Conservation (phyloP, 2,888 invertebrate species). For the Ormyrus thymus region DNA sequence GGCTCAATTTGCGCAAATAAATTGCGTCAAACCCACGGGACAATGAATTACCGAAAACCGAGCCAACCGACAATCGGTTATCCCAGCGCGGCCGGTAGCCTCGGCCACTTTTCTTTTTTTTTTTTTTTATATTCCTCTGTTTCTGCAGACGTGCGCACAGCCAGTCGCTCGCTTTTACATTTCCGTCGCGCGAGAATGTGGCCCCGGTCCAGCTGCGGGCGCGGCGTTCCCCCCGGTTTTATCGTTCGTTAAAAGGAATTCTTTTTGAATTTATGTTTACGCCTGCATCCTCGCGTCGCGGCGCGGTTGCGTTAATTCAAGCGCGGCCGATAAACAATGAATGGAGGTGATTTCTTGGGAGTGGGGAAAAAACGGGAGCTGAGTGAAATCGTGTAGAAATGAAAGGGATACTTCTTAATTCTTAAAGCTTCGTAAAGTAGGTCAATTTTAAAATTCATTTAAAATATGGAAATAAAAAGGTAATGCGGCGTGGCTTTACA, state of each 20-base stretch:
- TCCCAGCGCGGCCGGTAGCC: background rate
- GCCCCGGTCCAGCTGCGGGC: constrained; percentile 13
- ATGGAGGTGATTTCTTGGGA: too few species aligned
- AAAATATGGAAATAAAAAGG: too few species aligned
- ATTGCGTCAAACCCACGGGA: background rate
- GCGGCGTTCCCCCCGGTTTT: background rate
- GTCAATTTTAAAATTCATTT: too few species aligned
- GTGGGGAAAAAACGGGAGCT: too few species aligned
- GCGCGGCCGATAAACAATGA: too few species aligned
- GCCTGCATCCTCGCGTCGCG: background rate
- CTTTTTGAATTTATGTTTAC: constrained; percentile 45
- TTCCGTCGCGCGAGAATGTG: constrained; percentile 11
- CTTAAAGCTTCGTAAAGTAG: too few species aligned
- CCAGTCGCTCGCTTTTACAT: too few species aligned
- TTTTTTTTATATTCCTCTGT: background rate
- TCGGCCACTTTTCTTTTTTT: background rate
- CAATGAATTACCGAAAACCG: constrained; percentile 33
- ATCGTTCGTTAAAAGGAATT: constrained; percentile 5
- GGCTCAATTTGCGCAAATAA: constrained; percentile 21
- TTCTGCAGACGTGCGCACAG: background rate
- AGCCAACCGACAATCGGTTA: background rate
- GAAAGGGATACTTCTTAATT: too few species aligned
- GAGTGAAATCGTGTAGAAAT: too few species aligned
- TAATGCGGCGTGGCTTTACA: too few species aligned
- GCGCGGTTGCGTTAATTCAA: too few species aligned